Evolutionary conservation across 2,888 invertebrate genomes (phyloP).

Genomic region (Blera fallax): DNA sequence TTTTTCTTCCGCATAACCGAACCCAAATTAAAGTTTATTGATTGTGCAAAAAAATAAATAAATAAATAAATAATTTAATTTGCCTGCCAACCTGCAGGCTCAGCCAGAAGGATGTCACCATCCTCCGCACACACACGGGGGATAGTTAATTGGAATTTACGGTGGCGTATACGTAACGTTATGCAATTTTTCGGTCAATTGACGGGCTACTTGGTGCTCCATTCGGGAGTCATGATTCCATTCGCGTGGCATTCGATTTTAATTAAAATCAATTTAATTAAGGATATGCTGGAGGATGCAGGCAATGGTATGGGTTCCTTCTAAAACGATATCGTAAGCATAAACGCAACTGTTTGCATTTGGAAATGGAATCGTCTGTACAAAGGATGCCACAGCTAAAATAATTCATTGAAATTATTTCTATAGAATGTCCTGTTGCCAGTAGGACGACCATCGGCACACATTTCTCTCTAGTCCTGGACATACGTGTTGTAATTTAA

Average conservation of each 20-base stretch:
- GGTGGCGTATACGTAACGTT: conserved; percentile 35
- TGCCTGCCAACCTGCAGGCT: background rate
- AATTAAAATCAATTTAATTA: conserved; percentile 59
- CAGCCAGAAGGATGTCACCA: background rate
- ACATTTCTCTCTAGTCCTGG: background rate
- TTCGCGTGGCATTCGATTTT: conserved; percentile 24
- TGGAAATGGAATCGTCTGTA: too few relatives aligned
- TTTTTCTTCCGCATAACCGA: conserved; percentile 23
- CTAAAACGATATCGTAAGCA: too few relatives aligned
- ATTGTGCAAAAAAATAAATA: conserved; percentile 46
- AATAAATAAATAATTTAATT: conserved; percentile 16
- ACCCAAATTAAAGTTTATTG: conserved; percentile 49
- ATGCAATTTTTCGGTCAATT: conserved; percentile 54
- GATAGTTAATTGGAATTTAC: conserved; percentile 59
- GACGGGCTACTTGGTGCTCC: conserved; percentile 9
- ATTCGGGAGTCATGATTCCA: conserved; percentile 23
- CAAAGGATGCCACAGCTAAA: too few relatives aligned
- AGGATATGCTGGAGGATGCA: background rate
- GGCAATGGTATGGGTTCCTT: too few relatives aligned
- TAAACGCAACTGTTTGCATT: too few relatives aligned
- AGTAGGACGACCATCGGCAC: background rate
- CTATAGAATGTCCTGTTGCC: too few relatives aligned
- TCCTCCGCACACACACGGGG: background rate
- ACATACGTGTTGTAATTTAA: conserved; percentile 28
- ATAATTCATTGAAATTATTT: too few relatives aligned